Evolutionary conservation across 2,113 vertebrate genomes (phyloP), one percentile per base, ranked within the genome.

Genomic region (Protomyctophum bolini): DNA sequence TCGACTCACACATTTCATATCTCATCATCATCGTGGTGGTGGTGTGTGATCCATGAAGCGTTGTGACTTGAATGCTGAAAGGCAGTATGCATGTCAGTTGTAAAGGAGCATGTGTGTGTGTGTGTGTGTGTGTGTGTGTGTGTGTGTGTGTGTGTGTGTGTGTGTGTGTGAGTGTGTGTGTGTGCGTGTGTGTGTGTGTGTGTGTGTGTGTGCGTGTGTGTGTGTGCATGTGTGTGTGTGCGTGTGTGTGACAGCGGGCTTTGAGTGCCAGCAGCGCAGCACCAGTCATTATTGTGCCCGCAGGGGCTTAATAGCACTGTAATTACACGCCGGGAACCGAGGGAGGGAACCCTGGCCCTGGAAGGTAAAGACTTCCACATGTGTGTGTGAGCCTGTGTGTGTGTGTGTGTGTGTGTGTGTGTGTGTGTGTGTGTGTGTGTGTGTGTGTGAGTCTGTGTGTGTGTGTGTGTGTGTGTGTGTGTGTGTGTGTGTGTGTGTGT

Each of bases 321-420:
- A 88, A 91, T 92, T 91, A 89, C 79, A 83, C 87, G 78, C 63
- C 14, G 70, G 73, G 70, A 70, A 55, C 64, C 0, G 12, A 78
- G 75, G 72, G 77, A 76, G 83, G 77, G 62, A 86, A 61, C 63
- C 66, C 33, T 66, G 76, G 76, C 52, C 58, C 74, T 72, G 64
- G 66, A 70, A 78, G 82, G 76, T 88, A 91, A 92, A 87, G 80
- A 50, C 87, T 91, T 91, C 86, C 89, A 89, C 82, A 86, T 92
- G 90, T 75, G 58, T 28, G 8, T 48, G n/a, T 47, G 15, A 15
- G 15, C 21, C 21, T 58, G 66, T 8, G 58, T 49, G 33, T 58
- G 8, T 57, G 15, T 73, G 45, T 41, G 59, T 15, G 65, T 14
- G 51, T 41, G 66, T 6, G 49, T 56, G 28, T 63, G 41, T 48